Evolutionary conservation across 2,888 invertebrate genomes (phyloP).

Genomic region (Caradrina clavipalpis): DNA sequence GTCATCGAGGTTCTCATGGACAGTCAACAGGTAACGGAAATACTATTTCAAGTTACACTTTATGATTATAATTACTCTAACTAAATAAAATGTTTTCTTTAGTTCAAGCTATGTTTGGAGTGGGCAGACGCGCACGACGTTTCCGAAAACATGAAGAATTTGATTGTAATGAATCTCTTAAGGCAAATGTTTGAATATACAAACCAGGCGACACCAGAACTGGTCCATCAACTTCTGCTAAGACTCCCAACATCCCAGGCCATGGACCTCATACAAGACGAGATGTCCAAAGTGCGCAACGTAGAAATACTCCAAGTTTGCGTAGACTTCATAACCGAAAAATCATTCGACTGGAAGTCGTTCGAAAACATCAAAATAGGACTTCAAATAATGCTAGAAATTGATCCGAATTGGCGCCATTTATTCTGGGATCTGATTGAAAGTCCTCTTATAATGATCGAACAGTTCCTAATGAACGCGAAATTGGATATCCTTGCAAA

Average conservation of each 20-base stretch:
- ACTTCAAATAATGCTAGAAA: slow-evolving; percentile 92
- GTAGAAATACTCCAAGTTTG: slow-evolving; percentile 92
- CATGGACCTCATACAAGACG: slow-evolving; percentile 91
- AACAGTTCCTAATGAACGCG: slow-evolving; percentile 97
- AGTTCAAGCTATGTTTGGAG: slow-evolving; percentile 92
- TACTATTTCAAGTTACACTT: no score
- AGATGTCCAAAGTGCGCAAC: slow-evolving; percentile 92
- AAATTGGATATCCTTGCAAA: slow-evolving; percentile 93
- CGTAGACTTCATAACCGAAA: slow-evolving; percentile 91
- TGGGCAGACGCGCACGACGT: slow-evolving; percentile 93
- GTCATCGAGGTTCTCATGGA: slow-evolving; percentile 90
- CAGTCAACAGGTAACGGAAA: slow-evolving; percentile 85
- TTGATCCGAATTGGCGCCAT: slow-evolving; percentile 90
- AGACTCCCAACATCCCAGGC: slow-evolving; percentile 91
- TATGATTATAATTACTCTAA: neutral
- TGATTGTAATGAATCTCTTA: slow-evolving; percentile 89
- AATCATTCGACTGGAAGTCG: slow-evolving; percentile 85
- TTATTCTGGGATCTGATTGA: slow-evolving; percentile 92
- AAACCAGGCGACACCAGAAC: slow-evolving; percentile 81
- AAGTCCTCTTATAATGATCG: slow-evolving; percentile 94
- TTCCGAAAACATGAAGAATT: slow-evolving; percentile 89
- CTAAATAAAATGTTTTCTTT: slow-evolving; percentile 57
- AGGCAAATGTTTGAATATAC: slow-evolving; percentile 90
- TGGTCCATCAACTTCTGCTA: slow-evolving; percentile 90
- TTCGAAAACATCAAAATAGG: slow-evolving; percentile 93